Base-by-base conservation (phyloP, 2,797 vertebrate species). In the Karalla daura region DNA sequence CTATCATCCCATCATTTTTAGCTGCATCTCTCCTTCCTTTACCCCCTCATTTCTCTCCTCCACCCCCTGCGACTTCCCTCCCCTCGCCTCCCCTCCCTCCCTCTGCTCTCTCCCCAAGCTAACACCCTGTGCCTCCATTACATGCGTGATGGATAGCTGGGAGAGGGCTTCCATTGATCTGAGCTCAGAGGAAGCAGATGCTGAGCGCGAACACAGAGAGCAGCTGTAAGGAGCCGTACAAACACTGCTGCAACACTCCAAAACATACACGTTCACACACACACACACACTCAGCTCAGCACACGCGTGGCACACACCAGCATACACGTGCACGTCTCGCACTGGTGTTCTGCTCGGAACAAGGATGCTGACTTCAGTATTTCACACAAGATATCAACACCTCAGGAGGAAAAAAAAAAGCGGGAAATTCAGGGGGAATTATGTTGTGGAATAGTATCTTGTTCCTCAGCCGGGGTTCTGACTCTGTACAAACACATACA, bases 91-190 rank as follows among this genome's bases (percentile, higher is more conserved):
- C n/a, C n/a, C n/a, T n/a, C n/a, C n/a, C n/a, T n/a, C n/a, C 33
- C 45, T 47, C 64, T 47, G 25, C 67, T 41, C 62, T 73, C 67
- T 83, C 72, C 76, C 72, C 39, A 58, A 76, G 75, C 81, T 61
- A 71, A 80, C 76, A 76, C 77, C 81, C 68, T 55, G 79, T 75
- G 82, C 89, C 86, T 92, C 86, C 81, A 85, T 90, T 91, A 90
- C 82, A 70, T 69, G 65, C 21, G 72, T 90, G 91, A 92, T 91
- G 89, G 91, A 92, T 92, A 80, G 87, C 86, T 78, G 71, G 77
- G 81, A 89, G 86, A 89, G 81, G 78, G 76, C 76, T 83, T 77
- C 74, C 86, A 92, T 92, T 92, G 92, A 93, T 93, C 88, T 86
- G 76, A 70, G 85, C 88, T 87, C 79, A 39, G 68, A 90, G 86